Evolutionary conservation across 2,888 invertebrate species (phyloP).

Genomic region (Listrodromus nycthemerus): DNA sequence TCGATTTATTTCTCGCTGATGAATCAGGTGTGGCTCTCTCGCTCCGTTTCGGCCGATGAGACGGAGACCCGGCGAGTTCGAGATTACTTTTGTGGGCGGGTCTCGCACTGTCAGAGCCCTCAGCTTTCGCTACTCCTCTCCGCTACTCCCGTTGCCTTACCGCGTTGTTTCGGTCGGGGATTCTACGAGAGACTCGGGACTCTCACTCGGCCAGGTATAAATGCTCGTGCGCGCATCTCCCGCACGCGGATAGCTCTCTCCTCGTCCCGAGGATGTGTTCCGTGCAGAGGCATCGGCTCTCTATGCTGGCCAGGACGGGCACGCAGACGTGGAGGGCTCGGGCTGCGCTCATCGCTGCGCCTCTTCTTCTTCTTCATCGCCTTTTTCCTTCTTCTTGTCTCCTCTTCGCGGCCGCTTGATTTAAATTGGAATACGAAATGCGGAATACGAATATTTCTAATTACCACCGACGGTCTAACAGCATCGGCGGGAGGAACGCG

Average conservation of each 20-base stretch:
- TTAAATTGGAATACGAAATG: conserved; percentile 79
- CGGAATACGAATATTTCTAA: conserved; percentile 76
- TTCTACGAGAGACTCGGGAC: conserved; percentile 43
- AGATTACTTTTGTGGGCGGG: conserved; percentile 85
- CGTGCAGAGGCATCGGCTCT: conserved; percentile 20
- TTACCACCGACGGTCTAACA: conserved; percentile 72
- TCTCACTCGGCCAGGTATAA: conserved; percentile 70
- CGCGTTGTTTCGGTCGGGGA: conserved; percentile 13
- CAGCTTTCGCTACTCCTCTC: conserved; percentile 66
- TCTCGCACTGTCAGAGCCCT: conserved; percentile 83
- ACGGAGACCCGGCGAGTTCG: conserved; percentile 71
- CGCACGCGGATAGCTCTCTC: conserved; percentile 46
- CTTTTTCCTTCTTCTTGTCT: conserved; percentile 43
- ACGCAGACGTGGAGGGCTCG: conserved; percentile 64
- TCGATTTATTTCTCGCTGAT: conserved; percentile 83
- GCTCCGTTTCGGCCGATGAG: conserved; percentile 62
- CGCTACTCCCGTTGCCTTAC: conserved; percentile 56
- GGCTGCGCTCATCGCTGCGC: conserved; percentile 55
- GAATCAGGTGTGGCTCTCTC: conserved; percentile 80
- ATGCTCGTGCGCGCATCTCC: conserved; percentile 68
- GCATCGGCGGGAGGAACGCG: conserved; percentile 59
- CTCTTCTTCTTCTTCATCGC: conserved; percentile 54
- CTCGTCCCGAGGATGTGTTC: conserved; percentile 35
- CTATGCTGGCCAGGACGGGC: conserved; percentile 61
- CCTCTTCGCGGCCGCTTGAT: conserved; percentile 73